A percentile compares a stretch with the other conserved stretches of the same genome.
Evolutionary conservation across 2,113 vertebrate species (phyloP).

Genomic region (Amphilophus citrinellus): DNA sequence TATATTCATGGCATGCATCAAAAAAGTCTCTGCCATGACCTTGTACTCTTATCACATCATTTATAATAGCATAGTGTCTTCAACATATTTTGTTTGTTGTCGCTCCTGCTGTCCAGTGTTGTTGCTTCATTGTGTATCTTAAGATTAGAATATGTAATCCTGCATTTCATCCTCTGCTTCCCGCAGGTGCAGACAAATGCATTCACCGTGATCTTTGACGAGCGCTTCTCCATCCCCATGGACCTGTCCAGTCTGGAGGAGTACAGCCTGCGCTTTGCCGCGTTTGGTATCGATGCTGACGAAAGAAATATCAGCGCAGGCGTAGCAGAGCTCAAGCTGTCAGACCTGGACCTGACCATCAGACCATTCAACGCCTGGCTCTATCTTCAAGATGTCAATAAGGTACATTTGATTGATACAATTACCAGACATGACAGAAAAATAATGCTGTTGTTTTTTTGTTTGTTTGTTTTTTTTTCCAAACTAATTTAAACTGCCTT

Average conservation of each 20-base stretch:
- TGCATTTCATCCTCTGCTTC: not conserved
- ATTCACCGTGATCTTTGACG: conserved; percentile 90
- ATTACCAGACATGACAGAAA: not conserved
- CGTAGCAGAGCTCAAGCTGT: conserved; percentile 92
- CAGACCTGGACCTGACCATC: conserved; percentile 88
- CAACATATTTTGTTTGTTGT: not conserved
- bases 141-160: not conserved
- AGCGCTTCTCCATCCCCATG: conserved; percentile 90
- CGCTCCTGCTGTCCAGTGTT: not conserved
- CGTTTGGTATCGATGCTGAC: conserved; percentile 89
- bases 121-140: not conserved
- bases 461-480: too few relatives aligned
- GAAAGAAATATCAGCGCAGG: conserved; percentile 91
- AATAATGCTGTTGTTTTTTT: not conserved
- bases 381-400: conserved; percentile 95
- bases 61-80: too few relatives aligned
- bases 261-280: conserved; percentile 89
- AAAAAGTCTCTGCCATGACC: not conserved
- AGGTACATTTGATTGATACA: conserved; percentile 76
- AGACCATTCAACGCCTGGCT: conserved; percentile 96
- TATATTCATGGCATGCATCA: not conserved
- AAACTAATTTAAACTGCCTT: not conserved
- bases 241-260: conserved; percentile 87
- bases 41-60: not conserved
- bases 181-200: conserved; percentile 90